Percentiles rank a stretch among this genome's conserved stretches.
Conservation (phyloP, 2,113 vertebrate genomes). For the Elephantulus edwardii region DNA sequence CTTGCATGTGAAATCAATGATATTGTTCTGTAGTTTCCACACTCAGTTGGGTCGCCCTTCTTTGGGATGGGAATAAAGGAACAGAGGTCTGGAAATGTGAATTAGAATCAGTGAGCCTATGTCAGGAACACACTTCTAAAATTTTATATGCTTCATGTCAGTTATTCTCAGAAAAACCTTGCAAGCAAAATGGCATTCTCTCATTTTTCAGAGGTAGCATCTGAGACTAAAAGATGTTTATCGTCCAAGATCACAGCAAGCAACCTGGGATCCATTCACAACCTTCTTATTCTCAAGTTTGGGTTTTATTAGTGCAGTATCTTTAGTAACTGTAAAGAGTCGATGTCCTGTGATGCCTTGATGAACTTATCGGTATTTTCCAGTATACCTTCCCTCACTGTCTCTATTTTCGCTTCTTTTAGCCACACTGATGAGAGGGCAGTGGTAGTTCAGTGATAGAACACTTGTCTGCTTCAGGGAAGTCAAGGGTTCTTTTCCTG, state of each 20-base stretch:
- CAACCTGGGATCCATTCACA: neutral
- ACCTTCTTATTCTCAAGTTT: neutral
- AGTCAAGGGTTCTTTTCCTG: neutral
- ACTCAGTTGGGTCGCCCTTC: too few species aligned
- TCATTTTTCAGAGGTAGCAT: neutral
- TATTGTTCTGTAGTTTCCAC: too few species aligned
- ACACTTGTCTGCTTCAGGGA: neutral
- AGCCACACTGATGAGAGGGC: neutral
- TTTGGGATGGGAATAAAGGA: too few species aligned
- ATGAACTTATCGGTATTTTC: rapidly evolving
- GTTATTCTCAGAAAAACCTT: neutral
- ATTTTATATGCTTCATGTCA: neutral
- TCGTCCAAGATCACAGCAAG: neutral
- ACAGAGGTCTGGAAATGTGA: neutral
- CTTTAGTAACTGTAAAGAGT: neutral
- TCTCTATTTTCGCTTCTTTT: neutral
- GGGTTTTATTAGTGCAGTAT: neutral
- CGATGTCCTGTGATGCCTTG: neutral
- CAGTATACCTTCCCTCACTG: neutral
- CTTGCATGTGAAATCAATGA: too few species aligned
- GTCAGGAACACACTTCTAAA: neutral
- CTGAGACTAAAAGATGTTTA: neutral
- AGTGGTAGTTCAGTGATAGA: neutral
- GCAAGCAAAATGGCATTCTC: neutral
- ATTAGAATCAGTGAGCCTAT: neutral